A percentile compares a stretch with the other conserved stretches of the same genome.
Evolutionary conservation across 2,888 invertebrate species (phyloP).

Genomic region (Pilophorus perplexus): DNA sequence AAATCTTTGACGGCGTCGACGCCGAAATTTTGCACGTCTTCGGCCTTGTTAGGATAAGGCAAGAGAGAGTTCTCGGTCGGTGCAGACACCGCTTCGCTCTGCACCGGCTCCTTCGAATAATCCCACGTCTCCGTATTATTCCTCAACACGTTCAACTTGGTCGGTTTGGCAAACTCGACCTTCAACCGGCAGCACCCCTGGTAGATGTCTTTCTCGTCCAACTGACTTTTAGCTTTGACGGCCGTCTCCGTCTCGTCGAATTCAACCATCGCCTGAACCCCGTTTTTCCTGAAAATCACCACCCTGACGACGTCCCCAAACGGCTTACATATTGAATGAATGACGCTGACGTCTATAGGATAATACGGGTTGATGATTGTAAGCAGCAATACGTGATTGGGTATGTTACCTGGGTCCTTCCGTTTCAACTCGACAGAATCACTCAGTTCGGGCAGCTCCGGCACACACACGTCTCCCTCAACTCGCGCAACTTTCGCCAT

Average conservation of each 20-base stretch:
- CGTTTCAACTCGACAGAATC: not conserved
- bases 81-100: not conserved
- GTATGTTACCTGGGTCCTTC: constrained; percentile 2
- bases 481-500: constrained; percentile 17
- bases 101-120: not conserved
- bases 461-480: not conserved
- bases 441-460: not conserved
- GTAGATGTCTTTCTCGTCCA: constrained; percentile 32
- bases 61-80: not conserved
- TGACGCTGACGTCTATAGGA: constrained; percentile 25
- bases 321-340: constrained; percentile 26
- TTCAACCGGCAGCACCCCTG: constrained; percentile 17
- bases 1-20: not conserved
- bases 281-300: constrained; percentile 29
- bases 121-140: constrained; percentile 29
- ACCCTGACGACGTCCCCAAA: constrained; percentile 18
- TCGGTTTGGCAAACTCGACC: constrained; percentile 25
- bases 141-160: constrained; percentile 16
- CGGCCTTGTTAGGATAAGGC: not conserved
- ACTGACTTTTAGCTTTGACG: not conserved
- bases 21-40: not conserved
- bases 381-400: constrained; percentile 22
- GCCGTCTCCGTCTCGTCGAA: constrained; percentile 25
- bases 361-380: constrained; percentile 22
- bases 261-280: constrained; percentile 32